Conservation (phyloP, 1,140 invertebrate species). For the Magallana ariakensis region DNA sequence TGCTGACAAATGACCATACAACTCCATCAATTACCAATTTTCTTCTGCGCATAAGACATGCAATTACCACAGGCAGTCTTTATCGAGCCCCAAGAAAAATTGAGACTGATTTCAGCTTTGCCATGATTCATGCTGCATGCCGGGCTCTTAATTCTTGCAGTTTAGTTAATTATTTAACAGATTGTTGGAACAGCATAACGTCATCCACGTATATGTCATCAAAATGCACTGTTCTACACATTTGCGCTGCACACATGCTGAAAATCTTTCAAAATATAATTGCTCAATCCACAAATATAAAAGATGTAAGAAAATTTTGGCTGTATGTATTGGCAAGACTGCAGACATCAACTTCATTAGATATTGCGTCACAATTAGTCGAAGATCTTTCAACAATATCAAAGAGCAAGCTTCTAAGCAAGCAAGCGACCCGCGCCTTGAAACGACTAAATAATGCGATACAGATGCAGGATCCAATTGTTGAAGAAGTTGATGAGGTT, state of each 20-base stretch:
- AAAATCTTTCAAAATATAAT: not conserved
- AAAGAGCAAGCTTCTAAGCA: not conserved
- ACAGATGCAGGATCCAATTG: too few species aligned
- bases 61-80: not conserved
- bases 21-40: not conserved
- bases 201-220: not conserved
- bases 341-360: not conserved
- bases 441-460: not conserved
- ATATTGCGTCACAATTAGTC: not conserved
- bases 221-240: not conserved
- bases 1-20: conserved; percentile 5
- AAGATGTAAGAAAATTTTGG: not conserved
- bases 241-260: not conserved
- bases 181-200: not conserved
- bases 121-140: conserved; percentile 13
- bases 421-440: not conserved
- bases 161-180: not conserved
- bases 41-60: not conserved
- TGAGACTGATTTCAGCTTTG: conserved; percentile 17
- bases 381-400: not conserved
- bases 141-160: not conserved
- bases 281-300: not conserved
- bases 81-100: conserved; percentile 9
- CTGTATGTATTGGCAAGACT: not conserved
- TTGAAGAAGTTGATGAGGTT: too few species aligned